These are phyloP conservation scores for Amiota minor DNA, from an alignment of 2,888 invertebrate genomes.

Conservation along the genomic window DNA sequence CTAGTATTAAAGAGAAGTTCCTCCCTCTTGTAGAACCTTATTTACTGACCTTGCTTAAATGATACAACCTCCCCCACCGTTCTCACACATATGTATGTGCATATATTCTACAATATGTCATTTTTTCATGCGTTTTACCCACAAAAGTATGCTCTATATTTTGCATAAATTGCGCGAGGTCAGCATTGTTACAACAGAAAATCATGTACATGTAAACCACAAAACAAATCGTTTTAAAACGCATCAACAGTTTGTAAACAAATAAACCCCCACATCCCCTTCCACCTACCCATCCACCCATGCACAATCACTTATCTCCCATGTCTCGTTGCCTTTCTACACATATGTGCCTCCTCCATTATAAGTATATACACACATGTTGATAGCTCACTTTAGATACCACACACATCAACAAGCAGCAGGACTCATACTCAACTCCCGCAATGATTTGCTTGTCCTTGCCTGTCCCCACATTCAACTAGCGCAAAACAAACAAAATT, in stretches of 20 bases:
- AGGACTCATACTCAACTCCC: background rate
- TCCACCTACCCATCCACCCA: background rate
- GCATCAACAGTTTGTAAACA: conserved; percentile 63
- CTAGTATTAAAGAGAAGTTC: too few relatives aligned
- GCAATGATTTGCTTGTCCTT: background rate
- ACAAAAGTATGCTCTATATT: conserved; percentile 3
- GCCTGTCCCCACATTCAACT: background rate
- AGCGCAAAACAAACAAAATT: conserved; percentile 13
- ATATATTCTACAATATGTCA: too few relatives aligned
- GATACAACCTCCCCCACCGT: background rate
- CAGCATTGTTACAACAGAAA: conserved; percentile 33
- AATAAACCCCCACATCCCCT: background rate
- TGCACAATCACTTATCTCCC: background rate
- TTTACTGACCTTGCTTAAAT: conserved; percentile 1
- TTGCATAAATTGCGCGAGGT: conserved; percentile 14
- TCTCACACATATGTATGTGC: background rate
- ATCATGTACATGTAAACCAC: conserved; percentile 50
- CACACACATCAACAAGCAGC: background rate
- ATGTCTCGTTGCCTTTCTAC: background rate
- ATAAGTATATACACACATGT: conserved; percentile 10
- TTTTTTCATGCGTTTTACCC: background rate
- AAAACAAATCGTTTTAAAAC: conserved; percentile 65
- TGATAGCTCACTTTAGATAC: conserved; percentile 23
- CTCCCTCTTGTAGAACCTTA: too few relatives aligned
- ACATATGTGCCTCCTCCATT: conserved; percentile 15